A percentile compares a stretch with the other conserved stretches of the same genome.
Evolutionary conservation across 2,888 invertebrate species (phyloP).

Genomic region (Pyrrhia umbra): DNA sequence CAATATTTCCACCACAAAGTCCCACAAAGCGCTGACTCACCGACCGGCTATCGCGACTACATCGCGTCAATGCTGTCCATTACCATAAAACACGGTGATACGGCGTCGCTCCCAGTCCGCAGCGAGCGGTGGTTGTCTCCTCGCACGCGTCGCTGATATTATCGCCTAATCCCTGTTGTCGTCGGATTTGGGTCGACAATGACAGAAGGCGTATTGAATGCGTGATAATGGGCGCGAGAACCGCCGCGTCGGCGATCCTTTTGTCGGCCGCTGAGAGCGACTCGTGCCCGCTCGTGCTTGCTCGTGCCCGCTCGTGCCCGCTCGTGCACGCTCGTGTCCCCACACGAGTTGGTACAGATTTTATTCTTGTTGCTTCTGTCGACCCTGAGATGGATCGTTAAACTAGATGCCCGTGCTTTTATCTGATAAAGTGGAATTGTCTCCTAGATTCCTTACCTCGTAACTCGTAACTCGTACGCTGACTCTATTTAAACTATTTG

Average conservation of each 20-base stretch:
- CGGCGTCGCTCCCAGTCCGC: not conserved
- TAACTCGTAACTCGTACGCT: not conserved
- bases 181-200: slow-evolving; percentile 29
- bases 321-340: not conserved
- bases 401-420: not conserved
- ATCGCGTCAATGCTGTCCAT: slow-evolving; percentile 20
- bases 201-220: slow-evolving; percentile 28
- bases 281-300: not conserved
- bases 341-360: slow-evolving; percentile 1
- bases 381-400: not conserved
- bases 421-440: not conserved
- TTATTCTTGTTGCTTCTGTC: not conserved
- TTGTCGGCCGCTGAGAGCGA: slow-evolving; percentile 14
- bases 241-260: slow-evolving; percentile 19
- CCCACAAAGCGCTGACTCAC: slow-evolving; percentile 14
- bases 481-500: not conserved
- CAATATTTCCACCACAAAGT: slow-evolving; percentile 23
- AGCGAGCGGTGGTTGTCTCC: slow-evolving; percentile 17
- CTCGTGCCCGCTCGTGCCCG: not conserved
- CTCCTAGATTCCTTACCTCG: not conserved
- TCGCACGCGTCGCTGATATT: not conserved
- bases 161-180: slow-evolving; percentile 23
- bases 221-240: slow-evolving; percentile 29
- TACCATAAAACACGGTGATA: slow-evolving; percentile 4
- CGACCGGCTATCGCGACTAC: not conserved